Base-by-base conservation (phyloP, 2,797 vertebrate species). In the Liparis tanakae region DNA sequence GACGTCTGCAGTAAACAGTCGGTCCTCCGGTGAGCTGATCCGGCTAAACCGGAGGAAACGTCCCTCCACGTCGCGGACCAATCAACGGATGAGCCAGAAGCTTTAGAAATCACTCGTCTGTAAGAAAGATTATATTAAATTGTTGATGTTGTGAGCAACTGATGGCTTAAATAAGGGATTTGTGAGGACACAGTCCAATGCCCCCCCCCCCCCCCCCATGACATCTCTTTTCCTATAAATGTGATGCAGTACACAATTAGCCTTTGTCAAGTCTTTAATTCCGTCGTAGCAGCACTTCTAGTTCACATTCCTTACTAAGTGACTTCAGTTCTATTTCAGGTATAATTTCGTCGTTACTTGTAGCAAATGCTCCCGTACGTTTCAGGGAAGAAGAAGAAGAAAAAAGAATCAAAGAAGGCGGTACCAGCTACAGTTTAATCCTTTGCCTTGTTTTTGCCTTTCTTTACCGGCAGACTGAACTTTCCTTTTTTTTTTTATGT, bases 401-500 rank as follows among this genome's bases (percentile, higher is more conserved):
- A 70, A 43, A 74, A 60, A 36, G 78, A 66, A 72, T 63, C 67
- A 74, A 80, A 83, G 50, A 78, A 74, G 53, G 72, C 50, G 81
- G 81, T 90, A 89, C 89, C 76, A 79, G 85, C 83, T 83, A 51
- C 79, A 82, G 46, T 79, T 56, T 82, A 70, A 89, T 80, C 57
- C 51, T 87, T 84, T 81, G 88, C 89, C 85, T 92, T 88, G 80
- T 83, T 88, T 88, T 88, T 82, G 78, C 85, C 84, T 86, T 88
- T 86, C 46, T 75, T 79, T 86, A 82, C 85, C 69, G 60, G 74
- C 82, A 84, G 78, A 91, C 89, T 87, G 89, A 90, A 77, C 81
- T 73, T 66, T 82, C 43, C 62, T 46, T 39, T 63, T 30, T 30
- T 30, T 30, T 30, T 67, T 51, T 34, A 68, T 73, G 66, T 87